phyloP scores from a whole-genome alignment of 2,888 invertebrate genomes.

The Tachina fera region DNA sequence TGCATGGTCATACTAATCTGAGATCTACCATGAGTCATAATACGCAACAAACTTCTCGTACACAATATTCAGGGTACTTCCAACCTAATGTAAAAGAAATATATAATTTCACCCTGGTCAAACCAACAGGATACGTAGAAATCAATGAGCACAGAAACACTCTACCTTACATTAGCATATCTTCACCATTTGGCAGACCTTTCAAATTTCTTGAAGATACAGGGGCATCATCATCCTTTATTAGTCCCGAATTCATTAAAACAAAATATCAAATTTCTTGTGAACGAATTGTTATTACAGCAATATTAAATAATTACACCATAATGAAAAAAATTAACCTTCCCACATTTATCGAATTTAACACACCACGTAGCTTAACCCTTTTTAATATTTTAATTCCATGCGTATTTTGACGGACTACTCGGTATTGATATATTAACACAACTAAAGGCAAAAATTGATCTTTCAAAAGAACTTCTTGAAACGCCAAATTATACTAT shows the following conservation, averaged over 20 bases:
- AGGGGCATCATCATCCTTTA: slow-evolving; percentile 50
- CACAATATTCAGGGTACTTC: slow-evolving; percentile 22
- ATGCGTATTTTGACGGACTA: too few species aligned
- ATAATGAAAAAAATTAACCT: background rate
- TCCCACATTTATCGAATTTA: slow-evolving; percentile 2
- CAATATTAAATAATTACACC: slow-evolving; percentile 10
- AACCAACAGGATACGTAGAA: slow-evolving; percentile 43
- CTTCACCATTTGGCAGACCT: slow-evolving; percentile 39
- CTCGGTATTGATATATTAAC: background rate
- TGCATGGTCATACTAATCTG: background rate
- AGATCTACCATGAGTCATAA: background rate
- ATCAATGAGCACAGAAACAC: slow-evolving; percentile 46
- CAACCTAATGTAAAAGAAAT: slow-evolving; percentile 13
- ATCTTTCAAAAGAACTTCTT: background rate
- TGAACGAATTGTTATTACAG: slow-evolving; percentile 8
- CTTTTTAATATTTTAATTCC: too few species aligned
- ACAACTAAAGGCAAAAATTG: background rate
- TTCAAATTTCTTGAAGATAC: slow-evolving; percentile 58
- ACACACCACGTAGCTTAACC: background rate
- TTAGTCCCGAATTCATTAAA: slow-evolving; percentile 37
- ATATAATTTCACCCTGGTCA: background rate
- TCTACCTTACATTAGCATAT: slow-evolving; percentile 54
- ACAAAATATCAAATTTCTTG: slow-evolving; percentile 11
- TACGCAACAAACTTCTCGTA: slow-evolving; percentile 17
- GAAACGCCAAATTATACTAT: background rate